These are phyloP conservation scores for Dimorphilus gyrociliatus DNA, from an alignment of 2,888 invertebrate genomes.

Conservation along the genomic window DNA sequence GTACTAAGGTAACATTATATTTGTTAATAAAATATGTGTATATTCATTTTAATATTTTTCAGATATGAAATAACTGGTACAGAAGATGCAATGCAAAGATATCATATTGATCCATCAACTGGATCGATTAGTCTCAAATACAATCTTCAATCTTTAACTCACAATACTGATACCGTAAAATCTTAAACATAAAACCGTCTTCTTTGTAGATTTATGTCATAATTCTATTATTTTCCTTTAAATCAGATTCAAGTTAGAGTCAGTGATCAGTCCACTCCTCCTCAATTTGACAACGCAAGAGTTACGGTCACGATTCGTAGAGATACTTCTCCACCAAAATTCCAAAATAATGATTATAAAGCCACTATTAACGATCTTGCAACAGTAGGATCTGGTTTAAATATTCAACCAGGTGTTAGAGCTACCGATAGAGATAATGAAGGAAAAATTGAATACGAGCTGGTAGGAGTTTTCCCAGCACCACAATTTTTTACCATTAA, in stretches of 20 bases:
- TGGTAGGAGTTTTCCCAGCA: conserved; percentile 22
- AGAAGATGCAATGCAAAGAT: too few relatives aligned
- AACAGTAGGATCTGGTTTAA: conserved; percentile 5
- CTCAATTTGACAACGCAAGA: conserved; percentile 7
- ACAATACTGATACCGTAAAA: too few relatives aligned
- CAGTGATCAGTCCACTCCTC: conserved; percentile 9
- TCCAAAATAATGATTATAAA: conserved; percentile 8
- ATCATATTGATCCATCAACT: too few relatives aligned
- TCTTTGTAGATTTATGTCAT: too few relatives aligned
- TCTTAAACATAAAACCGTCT: too few relatives aligned
- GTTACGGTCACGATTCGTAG: conserved; percentile 9
- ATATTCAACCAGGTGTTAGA: conserved; percentile 7
- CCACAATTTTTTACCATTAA: conserved; percentile 21
- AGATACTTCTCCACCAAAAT: conserved; percentile 7
- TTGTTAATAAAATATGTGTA: too few relatives aligned
- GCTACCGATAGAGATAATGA: conserved; percentile 11
- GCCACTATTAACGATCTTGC: conserved; percentile 7
- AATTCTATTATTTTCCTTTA: too few relatives aligned
- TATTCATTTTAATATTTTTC: too few relatives aligned
- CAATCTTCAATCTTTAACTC: too few relatives aligned
- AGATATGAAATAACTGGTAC: too few relatives aligned
- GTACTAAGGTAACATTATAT: too few relatives aligned
- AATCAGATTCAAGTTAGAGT: conserved; percentile 10
- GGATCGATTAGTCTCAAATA: too few relatives aligned
- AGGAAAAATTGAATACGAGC: conserved; percentile 18